A percentile compares a stretch with the other conserved stretches of the same genome.
These are phyloP conservation scores for Melanargia galathea DNA, from an alignment of 2,888 invertebrate species.

Conservation along the genomic window DNA sequence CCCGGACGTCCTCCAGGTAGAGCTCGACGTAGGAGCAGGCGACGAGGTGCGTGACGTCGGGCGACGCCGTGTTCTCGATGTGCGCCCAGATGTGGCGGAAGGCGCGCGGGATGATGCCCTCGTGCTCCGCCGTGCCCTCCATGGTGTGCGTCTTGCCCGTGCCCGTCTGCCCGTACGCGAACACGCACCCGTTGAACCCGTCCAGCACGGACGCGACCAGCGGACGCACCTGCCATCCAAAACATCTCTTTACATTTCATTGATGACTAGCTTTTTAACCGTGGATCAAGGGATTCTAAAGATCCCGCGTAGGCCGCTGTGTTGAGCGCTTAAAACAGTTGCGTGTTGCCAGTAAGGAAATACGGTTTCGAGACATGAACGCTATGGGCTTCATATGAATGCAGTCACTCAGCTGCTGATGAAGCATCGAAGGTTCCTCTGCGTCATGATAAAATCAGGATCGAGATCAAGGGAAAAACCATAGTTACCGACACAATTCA, in stretches of 20 bases:
- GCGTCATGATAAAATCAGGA: too few relatives aligned
- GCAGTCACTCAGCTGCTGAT: too few relatives aligned
- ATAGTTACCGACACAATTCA: too few relatives aligned
- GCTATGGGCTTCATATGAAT: too few relatives aligned
- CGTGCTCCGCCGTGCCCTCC: slow-evolving; percentile 86
- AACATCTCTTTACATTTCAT: neutral
- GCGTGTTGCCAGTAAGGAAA: too few relatives aligned
- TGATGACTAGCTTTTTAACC: too few relatives aligned
- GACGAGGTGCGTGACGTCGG: slow-evolving; percentile 97
- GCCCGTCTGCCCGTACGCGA: slow-evolving; percentile 99
- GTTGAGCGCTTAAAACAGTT: too few relatives aligned
- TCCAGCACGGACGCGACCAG: slow-evolving; percentile 97
- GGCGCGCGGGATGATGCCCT: slow-evolving; percentile 96
- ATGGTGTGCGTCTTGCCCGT: slow-evolving; percentile 93
- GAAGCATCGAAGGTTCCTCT: too few relatives aligned
- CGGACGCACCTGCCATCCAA: slow-evolving; percentile 85
- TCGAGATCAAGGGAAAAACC: too few relatives aligned
- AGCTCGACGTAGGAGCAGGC: slow-evolving; percentile 98
- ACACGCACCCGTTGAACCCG: slow-evolving; percentile 99
- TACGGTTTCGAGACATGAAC: too few relatives aligned
- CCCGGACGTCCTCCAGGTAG: slow-evolving; percentile 95
- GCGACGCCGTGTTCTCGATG: slow-evolving; percentile 90
- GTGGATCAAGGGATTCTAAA: too few relatives aligned
- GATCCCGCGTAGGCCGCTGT: too few relatives aligned
- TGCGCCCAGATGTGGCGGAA: slow-evolving; percentile 99